Evolutionary conservation across 2,888 invertebrate genomes (phyloP).

Genomic region (Cynaeus angustus): DNA sequence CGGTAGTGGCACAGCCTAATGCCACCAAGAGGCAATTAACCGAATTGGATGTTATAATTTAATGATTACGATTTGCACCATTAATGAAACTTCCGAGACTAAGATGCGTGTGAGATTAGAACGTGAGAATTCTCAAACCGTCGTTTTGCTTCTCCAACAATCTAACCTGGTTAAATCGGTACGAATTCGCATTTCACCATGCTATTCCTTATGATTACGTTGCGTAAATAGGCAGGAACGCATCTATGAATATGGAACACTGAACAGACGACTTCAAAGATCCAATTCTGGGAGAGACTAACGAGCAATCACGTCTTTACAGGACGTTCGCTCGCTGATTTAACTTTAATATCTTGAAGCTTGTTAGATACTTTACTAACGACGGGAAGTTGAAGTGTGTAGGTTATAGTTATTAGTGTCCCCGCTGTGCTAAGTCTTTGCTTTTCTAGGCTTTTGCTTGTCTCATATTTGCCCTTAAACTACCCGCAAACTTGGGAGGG

Average conservation of each 20-base stretch:
- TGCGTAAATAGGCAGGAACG: constrained; percentile 41
- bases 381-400: constrained; percentile 52
- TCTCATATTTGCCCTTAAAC: constrained; percentile 19
- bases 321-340: constrained; percentile 51
- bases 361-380: constrained; percentile 54
- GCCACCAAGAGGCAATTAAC: constrained; percentile 36
- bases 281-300: constrained; percentile 47
- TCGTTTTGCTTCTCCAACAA: constrained; percentile 16
- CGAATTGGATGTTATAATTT: constrained; percentile 36
- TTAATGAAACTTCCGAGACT: constrained; percentile 33
- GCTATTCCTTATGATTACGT: constrained; percentile 32
- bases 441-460: constrained; percentile 16
- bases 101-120: constrained; percentile 17
- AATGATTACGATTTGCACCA: constrained; percentile 25
- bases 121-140: constrained; percentile 7
- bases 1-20: constrained; percentile 11
- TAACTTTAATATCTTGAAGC: constrained; percentile 53
- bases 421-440: constrained; percentile 44
- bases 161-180: constrained; percentile 12
- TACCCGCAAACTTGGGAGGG: constrained; percentile 25
- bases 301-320: constrained; percentile 52
- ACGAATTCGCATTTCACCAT: constrained; percentile 19
- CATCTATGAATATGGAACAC: constrained; percentile 46
- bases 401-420: constrained; percentile 52
- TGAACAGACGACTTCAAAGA: constrained; percentile 47